Conservation (phyloP, 2,113 vertebrate species). For the Bothrops jararaca region DNA sequence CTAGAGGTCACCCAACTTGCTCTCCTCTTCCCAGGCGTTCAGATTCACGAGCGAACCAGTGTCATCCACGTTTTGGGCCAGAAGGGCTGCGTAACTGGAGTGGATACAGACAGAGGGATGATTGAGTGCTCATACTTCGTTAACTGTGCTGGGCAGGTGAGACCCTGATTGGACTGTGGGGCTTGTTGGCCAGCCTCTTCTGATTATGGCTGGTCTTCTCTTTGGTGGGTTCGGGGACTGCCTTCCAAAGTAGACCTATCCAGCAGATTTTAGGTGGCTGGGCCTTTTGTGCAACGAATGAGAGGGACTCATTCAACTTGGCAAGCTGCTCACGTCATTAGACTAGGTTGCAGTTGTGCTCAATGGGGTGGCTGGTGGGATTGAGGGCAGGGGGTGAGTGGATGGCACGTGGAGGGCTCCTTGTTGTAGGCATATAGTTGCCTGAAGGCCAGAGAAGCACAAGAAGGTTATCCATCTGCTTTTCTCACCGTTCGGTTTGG, state of each 20-base stretch:
- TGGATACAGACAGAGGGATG: conserved; percentile 90
- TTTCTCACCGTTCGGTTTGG: background rate
- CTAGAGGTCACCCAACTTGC: background rate
- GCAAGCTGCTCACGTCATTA: background rate
- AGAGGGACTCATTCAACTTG: background rate
- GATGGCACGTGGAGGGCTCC: background rate
- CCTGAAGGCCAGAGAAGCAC: background rate
- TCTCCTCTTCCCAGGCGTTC: conserved; percentile 76
- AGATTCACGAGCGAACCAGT: conserved; percentile 85
- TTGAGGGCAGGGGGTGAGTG: background rate
- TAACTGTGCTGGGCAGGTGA: conserved; percentile 97
- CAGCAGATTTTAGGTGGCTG: background rate
- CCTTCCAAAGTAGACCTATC: background rate
- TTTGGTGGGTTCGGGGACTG: background rate
- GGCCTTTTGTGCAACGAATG: background rate
- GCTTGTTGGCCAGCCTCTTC: background rate
- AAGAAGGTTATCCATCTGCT: background rate
- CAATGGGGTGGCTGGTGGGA: background rate
- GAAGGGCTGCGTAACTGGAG: conserved; percentile 82
- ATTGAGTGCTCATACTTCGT: conserved; percentile 93
- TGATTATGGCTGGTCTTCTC: background rate
- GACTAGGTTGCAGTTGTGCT: background rate
- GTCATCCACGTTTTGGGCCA: conserved; percentile 87
- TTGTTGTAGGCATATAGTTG: background rate
- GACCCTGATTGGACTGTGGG: background rate